phyloP scores from a whole-genome alignment of 2,797 vertebrate genomes.

The Helicolenus hilgendorfi region DNA sequence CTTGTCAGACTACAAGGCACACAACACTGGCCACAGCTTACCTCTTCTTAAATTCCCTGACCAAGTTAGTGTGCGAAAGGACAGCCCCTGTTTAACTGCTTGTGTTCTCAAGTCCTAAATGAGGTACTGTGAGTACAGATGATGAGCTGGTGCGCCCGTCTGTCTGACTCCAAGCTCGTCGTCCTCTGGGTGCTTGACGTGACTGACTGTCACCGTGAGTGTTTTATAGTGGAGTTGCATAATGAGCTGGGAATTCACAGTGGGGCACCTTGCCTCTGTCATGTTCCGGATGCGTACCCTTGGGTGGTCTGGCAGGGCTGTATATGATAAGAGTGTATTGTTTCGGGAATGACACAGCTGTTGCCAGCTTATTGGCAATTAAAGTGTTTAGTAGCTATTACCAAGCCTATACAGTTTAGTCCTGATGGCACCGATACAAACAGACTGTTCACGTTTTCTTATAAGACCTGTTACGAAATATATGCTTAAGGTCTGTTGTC shows the following conservation, averaged over 20 bases:
- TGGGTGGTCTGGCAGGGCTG: constrained; percentile 51
- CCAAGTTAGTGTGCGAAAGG: neutral
- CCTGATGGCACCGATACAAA: neutral
- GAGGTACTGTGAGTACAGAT: neutral
- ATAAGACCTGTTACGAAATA: constrained; percentile 18
- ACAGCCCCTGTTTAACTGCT: constrained; percentile 10
- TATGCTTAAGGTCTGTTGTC: constrained; percentile 43
- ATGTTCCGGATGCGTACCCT: constrained; percentile 61
- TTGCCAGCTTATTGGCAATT: constrained; percentile 63
- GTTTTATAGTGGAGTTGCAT: constrained; percentile 80
- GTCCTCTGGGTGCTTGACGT: constrained; percentile 1
- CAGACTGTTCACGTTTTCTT: neutral
- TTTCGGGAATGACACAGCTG: constrained; percentile 79
- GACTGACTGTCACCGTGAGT: constrained; percentile 13
- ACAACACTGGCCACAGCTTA: neutral
- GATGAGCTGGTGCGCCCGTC: constrained; percentile 5
- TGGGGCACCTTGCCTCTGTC: constrained; percentile 77
- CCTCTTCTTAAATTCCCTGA: constrained; percentile 52
- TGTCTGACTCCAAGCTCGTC: constrained; percentile 31
- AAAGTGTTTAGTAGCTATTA: constrained; percentile 45
- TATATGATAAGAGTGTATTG: constrained; percentile 58
- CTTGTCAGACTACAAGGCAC: neutral
- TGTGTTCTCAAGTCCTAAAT: neutral
- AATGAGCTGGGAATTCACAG: constrained; percentile 72
- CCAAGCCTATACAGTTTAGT: constrained; percentile 17